Evolutionary conservation across 2,888 invertebrate genomes (phyloP).

Genomic region (Phymatocera aterrima): DNA sequence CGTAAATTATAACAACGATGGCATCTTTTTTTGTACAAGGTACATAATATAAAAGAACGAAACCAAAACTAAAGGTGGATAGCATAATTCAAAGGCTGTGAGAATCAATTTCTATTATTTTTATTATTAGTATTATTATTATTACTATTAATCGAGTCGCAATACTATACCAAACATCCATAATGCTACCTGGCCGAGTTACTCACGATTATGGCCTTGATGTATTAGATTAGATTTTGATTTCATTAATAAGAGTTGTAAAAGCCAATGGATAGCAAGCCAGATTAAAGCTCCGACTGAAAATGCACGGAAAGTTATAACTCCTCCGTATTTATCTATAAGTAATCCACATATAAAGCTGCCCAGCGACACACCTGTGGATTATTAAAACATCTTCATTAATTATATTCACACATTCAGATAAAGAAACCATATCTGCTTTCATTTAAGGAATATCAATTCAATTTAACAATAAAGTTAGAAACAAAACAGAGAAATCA

Average conservation of each 20-base stretch:
- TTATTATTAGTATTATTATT: conserved; percentile 1
- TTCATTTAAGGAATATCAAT: too few relatives aligned
- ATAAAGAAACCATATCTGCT: too few relatives aligned
- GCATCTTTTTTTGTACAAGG: too few relatives aligned
- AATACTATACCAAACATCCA: background rate
- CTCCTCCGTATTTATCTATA: conserved; percentile 81
- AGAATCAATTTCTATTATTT: too few relatives aligned
- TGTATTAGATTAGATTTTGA: conserved; percentile 66
- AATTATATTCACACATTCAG: background rate
- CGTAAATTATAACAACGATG: too few relatives aligned
- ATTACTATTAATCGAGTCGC: background rate
- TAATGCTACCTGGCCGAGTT: conserved; percentile 50
- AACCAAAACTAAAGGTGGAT: too few relatives aligned
- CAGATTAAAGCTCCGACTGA: conserved; percentile 82
- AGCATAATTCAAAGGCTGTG: too few relatives aligned
- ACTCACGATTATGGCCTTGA: conserved; percentile 72
- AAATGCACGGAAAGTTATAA: conserved; percentile 83
- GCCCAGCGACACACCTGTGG: conserved; percentile 83
- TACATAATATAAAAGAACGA: too few relatives aligned
- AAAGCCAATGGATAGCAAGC: conserved; percentile 67
- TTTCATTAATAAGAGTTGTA: conserved; percentile 66
- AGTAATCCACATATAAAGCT: conserved; percentile 87
- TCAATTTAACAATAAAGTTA: too few relatives aligned
- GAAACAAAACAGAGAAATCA: too few relatives aligned
- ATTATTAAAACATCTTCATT: background rate